A percentile compares a stretch with the other conserved stretches of the same genome.
Evolutionary conservation across 2,797 vertebrate genomes (phyloP).

Genomic region (Botia almorhae): DNA sequence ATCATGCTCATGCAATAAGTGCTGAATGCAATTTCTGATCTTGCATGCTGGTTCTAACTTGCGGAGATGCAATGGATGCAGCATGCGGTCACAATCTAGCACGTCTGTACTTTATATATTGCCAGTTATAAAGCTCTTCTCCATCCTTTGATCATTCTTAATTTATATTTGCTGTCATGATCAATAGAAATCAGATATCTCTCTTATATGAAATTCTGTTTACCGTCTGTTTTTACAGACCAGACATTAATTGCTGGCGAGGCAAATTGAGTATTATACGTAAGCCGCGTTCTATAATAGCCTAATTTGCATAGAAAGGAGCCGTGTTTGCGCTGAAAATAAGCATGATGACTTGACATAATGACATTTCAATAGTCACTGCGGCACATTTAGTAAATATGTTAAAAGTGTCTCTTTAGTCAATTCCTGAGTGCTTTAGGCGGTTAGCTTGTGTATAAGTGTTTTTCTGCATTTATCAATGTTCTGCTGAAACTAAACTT

Average conservation of each 20-base stretch:
- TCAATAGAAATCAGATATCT: background rate
- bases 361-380: background rate
- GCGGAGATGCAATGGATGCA: background rate
- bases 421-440: background rate
- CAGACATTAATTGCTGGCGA: background rate
- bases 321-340: background rate
- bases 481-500: background rate
- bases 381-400: background rate
- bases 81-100: no score
- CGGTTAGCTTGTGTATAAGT: background rate
- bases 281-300: background rate
- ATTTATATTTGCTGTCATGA: background rate
- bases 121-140: background rate
- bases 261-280: background rate
- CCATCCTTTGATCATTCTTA: background rate
- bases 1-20: background rate
- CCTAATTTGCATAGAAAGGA: conserved; percentile 1
- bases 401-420: background rate
- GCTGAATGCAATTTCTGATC: background rate
- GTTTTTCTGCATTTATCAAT: background rate
- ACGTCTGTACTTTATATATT: background rate
- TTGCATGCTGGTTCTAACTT: background rate
- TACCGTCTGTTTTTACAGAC: background rate
- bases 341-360: background rate
- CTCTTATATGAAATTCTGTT: background rate